Evolutionary conservation across 1,140 invertebrate species (phyloP).

Genomic region (Pachypeltis micranthus): DNA sequence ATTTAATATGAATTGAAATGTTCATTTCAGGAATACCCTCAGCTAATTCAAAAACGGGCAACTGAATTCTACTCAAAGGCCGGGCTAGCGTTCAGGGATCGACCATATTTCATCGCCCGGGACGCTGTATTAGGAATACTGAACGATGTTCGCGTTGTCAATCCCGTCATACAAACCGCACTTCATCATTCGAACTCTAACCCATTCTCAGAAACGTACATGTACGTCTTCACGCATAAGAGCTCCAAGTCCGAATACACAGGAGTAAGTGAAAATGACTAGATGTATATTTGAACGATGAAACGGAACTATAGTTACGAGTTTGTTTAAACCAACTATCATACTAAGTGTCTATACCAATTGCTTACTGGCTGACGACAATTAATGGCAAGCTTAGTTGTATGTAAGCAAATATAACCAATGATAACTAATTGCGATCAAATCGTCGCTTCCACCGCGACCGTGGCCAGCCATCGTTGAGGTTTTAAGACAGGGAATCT

Average conservation of each 20-base stretch:
- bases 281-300: too few relatives aligned
- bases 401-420: too few relatives aligned
- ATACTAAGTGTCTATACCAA: too few relatives aligned
- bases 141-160: slow-evolving; percentile 84
- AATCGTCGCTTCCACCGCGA: too few relatives aligned
- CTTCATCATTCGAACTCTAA: slow-evolving; percentile 63
- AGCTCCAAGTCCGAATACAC: slow-evolving; percentile 81
- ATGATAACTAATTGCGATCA: too few relatives aligned
- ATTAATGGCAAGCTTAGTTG: too few relatives aligned
- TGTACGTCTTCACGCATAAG: slow-evolving; percentile 90
- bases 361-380: too few relatives aligned
- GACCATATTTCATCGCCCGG: slow-evolving; percentile 32
- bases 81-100: not conserved
- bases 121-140: slow-evolving; percentile 89
- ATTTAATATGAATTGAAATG: too few relatives aligned
- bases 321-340: too few relatives aligned
- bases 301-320: too few relatives aligned
- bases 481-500: too few relatives aligned
- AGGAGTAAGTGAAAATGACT: slow-evolving; percentile 51
- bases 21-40: not conserved
- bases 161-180: slow-evolving; percentile 81
- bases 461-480: too few relatives aligned
- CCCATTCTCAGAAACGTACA: slow-evolving; percentile 66
- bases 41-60: slow-evolving; percentile 1
- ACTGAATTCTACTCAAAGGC: slow-evolving; percentile 11